Evolutionary conservation across 2,888 invertebrate species (phyloP).

Genomic region (Artemia sinica): DNA sequence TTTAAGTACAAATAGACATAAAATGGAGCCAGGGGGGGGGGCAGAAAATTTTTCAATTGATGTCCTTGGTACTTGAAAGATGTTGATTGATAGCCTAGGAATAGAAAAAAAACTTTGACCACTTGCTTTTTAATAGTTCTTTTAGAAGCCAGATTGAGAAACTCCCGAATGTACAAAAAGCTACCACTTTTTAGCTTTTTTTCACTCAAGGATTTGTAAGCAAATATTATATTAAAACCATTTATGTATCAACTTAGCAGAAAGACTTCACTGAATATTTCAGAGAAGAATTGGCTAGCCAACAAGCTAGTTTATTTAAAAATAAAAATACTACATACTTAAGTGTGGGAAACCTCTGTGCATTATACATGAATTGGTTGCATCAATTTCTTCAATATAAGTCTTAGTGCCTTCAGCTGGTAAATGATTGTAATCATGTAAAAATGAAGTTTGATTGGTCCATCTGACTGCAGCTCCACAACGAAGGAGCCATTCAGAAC

Average conservation of each 20-base stretch:
- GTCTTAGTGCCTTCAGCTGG: slow-evolving; percentile 39
- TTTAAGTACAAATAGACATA: too few relatives aligned
- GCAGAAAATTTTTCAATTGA: too few relatives aligned
- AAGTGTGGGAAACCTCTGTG: slow-evolving; percentile 68
- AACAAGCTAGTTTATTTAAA: slow-evolving; percentile 28
- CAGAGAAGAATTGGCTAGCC: slow-evolving; percentile 8
- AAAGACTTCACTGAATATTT: neutral
- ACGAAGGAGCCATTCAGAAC: slow-evolving; percentile 84
- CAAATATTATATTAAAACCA: slow-evolving; percentile 13
- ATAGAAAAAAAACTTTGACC: too few relatives aligned
- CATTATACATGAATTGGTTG: slow-evolving; percentile 59
- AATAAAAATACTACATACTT: slow-evolving; percentile 33
- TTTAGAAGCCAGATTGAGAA: too few relatives aligned
- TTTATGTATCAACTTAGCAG: neutral
- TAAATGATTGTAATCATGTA: slow-evolving; percentile 55
- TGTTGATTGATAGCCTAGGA: too few relatives aligned
- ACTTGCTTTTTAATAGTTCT: too few relatives aligned
- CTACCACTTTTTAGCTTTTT: too few relatives aligned
- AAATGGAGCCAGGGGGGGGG: too few relatives aligned
- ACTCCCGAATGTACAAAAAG: too few relatives aligned
- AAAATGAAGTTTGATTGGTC: slow-evolving; percentile 37
- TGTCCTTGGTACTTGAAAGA: too few relatives aligned
- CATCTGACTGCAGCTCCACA: slow-evolving; percentile 73
- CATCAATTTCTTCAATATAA: slow-evolving; percentile 55
- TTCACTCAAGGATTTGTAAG: too few relatives aligned